Evolutionary conservation across 1,140 invertebrate genomes (phyloP), one percentile per base, ranked within the genome.

Genomic region (Drosophila nasuta): DNA sequence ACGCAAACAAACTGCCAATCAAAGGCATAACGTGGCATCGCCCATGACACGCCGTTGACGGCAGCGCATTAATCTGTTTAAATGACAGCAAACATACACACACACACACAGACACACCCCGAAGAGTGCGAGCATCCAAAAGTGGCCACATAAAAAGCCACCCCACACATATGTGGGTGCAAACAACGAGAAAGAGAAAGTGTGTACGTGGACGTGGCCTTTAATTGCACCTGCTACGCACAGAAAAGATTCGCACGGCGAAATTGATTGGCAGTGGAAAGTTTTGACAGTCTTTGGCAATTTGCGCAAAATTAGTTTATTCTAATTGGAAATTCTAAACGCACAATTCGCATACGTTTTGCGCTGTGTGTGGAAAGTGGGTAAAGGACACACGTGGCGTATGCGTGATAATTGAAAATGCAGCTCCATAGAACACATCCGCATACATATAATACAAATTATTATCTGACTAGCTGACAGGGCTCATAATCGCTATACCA

Each of bases 271-370:
- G 49, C 69, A 58, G 51, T 45, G 28, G 43, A 57, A 60, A 64
- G 45, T 81, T 62, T 63, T 28, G 33, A 6, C 45, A 43, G 20
- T 28, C 46, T 20, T n/a, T 20, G 64, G 66, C 64, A 80, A 72
- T 85, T 81, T 74, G 85, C 81, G 75, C 71, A 56, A 89, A 88
- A 89, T 88, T 89, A 88, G 85, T 89, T 83, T 58, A 46, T 25
- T 85, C 64, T 89, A 89, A 89, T 88, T 89, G 74, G 83, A 80
- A 78, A 88, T 85, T 83, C 60, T 56, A 89, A 69, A 73, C 85
- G 70, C 20, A 33, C 28, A 33, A 52, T 30, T 6, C 30, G 49
- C 11, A n/a, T 13, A 25, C 1, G 7, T 4, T 8, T 51, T 52
- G 13, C 7, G 6, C 13, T 25, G 20, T 25, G 20, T 25, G 3